These are phyloP conservation scores for Carterocephalus palaemon DNA, from an alignment of 2,888 invertebrate genomes.

Conservation along the genomic window DNA sequence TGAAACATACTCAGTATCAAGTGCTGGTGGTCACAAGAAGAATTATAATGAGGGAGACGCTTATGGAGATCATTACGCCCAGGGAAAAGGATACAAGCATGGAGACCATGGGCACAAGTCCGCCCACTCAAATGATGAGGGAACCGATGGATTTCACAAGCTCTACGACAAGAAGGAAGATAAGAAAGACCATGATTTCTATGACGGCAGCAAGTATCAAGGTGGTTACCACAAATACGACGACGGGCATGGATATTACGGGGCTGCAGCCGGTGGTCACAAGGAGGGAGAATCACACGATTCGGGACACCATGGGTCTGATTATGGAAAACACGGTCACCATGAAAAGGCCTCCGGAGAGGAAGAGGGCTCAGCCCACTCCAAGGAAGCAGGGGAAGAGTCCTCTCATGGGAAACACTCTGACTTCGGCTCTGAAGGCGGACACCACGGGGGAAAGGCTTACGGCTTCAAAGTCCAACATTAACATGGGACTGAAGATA, in stretches of 20 bases:
- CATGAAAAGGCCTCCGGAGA: conserved; percentile 73
- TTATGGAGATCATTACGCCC: conserved; percentile 72
- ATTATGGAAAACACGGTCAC: conserved; percentile 68
- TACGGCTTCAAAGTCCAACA: conserved; percentile 69
- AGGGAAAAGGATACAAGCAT: conserved; percentile 73
- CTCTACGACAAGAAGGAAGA: conserved; percentile 84
- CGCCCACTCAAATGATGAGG: conserved; percentile 80
- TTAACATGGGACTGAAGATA: conserved; percentile 41
- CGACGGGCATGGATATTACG: conserved; percentile 71
- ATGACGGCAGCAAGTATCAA: conserved; percentile 71
- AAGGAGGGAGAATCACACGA: conserved; percentile 76
- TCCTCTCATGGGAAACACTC: conserved; percentile 69
- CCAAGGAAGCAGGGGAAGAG: conserved; percentile 71
- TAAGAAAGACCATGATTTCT: conserved; percentile 85
- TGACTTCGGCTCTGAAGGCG: conserved; percentile 65
- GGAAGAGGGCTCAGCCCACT: conserved; percentile 64
- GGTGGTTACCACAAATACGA: conserved; percentile 80
- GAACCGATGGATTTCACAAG: conserved; percentile 82
- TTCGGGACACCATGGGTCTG: conserved; percentile 67
- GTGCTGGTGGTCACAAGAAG: conserved; percentile 73
- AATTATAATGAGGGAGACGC: conserved; percentile 70
- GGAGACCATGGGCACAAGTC: conserved; percentile 73
- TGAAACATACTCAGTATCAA: conserved; percentile 73
- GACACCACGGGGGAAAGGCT: conserved; percentile 52
- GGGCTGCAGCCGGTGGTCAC: conserved; percentile 70